phyloP scores from a whole-genome alignment of 2,113 vertebrate genomes.

The Ramphastos sulfuratus region DNA sequence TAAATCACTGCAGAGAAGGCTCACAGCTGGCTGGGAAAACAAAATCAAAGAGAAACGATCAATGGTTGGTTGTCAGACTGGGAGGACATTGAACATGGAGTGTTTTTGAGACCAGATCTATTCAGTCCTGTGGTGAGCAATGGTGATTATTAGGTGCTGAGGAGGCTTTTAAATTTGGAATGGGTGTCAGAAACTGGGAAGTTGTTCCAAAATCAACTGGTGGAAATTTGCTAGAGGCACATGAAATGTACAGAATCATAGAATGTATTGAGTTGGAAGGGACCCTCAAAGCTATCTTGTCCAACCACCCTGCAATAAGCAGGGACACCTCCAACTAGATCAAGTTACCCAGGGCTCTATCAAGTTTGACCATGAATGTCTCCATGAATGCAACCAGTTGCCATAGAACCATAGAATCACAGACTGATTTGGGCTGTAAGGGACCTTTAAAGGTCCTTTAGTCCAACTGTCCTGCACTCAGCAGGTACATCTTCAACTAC shows the following conservation, averaged over 20 bases:
- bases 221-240: background rate
- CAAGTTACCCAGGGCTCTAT: too few relatives aligned
- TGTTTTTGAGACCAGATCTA: slow-evolving; percentile 1
- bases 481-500: too few relatives aligned
- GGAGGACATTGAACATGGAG: background rate
- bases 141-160: slow-evolving; percentile 1
- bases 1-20: slow-evolving; percentile 51
- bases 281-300: too few relatives aligned
- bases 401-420: background rate
- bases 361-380: too few relatives aligned
- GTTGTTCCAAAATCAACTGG: background rate
- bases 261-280: too few relatives aligned
- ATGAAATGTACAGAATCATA: too few relatives aligned
- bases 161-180: background rate
- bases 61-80: background rate
- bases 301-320: too few relatives aligned
- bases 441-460: too few relatives aligned
- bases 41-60: slow-evolving; percentile 16
- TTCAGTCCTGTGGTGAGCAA: background rate
- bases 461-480: too few relatives aligned
- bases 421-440: too few relatives aligned
- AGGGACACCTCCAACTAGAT: too few relatives aligned
- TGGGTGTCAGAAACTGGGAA: background rate
- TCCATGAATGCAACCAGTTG: background rate
- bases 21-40: slow-evolving; percentile 40